phyloP scores from a whole-genome alignment of 2,888 invertebrate species.

The Chloromyia formosa region DNA sequence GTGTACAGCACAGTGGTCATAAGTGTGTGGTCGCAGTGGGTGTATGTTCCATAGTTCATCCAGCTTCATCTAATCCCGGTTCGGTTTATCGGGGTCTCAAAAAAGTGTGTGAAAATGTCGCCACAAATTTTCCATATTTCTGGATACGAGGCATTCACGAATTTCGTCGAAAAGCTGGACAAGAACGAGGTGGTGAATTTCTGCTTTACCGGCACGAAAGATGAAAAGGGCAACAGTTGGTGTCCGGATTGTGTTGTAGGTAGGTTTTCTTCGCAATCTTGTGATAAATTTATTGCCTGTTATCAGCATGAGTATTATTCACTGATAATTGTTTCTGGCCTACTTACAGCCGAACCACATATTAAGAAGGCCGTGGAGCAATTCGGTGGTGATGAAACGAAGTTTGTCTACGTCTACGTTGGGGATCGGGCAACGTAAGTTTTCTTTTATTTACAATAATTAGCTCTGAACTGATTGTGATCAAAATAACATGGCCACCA shows the following conservation, averaged over 20 bases:
- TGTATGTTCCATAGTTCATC: no score
- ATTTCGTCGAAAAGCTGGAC: slow-evolving; percentile 11
- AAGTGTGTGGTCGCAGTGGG: no score
- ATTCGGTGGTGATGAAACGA: slow-evolving; percentile 66
- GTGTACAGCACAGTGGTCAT: not conserved
- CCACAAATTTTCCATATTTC: not conserved
- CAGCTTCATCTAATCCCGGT: no score
- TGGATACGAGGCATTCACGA: slow-evolving; percentile 33
- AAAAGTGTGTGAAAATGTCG: not conserved
- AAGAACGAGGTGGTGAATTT: slow-evolving; percentile 56
- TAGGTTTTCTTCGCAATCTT: slow-evolving; percentile 57
- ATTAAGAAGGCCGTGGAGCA: slow-evolving; percentile 72
- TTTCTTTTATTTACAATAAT: slow-evolving; percentile 32
- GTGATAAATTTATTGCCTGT: slow-evolving; percentile 23
- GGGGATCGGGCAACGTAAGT: slow-evolving; percentile 77
- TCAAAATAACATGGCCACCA: no score
- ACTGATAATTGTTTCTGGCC: not conserved
- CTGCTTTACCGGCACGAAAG: slow-evolving; percentile 70
- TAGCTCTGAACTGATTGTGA: no score
- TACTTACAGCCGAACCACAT: slow-evolving; percentile 75
- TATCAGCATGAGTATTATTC: slow-evolving; percentile 26
- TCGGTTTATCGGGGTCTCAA: no score
- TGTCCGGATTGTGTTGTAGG: slow-evolving; percentile 86
- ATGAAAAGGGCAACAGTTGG: slow-evolving; percentile 76
- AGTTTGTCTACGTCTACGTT: slow-evolving; percentile 78